Evolutionary conservation across 2,888 invertebrate genomes (phyloP).

Genomic region (Chrysina gloriosa): DNA sequence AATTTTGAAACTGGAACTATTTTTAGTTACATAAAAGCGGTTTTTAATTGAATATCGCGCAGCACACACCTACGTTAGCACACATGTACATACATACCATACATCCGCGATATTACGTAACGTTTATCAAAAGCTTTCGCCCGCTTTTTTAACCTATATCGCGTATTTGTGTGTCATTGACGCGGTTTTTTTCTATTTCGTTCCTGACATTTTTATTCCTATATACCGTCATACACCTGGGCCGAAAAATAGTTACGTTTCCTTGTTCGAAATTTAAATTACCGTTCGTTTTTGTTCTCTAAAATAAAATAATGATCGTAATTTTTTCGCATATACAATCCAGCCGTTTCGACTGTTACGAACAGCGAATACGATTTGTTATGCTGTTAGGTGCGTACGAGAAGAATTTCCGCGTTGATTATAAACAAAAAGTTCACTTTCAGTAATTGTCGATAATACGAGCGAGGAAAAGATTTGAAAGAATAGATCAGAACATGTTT

Average conservation of each 20-base stretch:
- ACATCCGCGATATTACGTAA: neutral
- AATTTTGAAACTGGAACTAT: conserved; percentile 20
- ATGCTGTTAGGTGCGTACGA: neutral
- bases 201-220: neutral
- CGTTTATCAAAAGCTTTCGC: conserved; percentile 6
- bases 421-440: neutral
- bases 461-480: neutral
- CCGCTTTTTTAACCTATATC: conserved; percentile 8
- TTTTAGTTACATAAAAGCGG: conserved; percentile 15
- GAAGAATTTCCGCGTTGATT: neutral
- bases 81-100: neutral
- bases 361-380: neutral
- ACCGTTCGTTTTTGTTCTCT: neutral
- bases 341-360: neutral
- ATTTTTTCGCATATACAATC: neutral
- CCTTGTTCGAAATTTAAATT: neutral
- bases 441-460: neutral
- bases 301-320: neutral
- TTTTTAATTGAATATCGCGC: too few relatives aligned
- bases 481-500: neutral
- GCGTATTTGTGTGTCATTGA: neutral
- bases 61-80: too few relatives aligned
- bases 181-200: neutral
- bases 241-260: neutral
- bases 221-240: neutral